Conservation (phyloP, 30 jellyfish, hydroid and myxozoan genomes). For the Hydractinia symbiolongicarpus region DNA sequence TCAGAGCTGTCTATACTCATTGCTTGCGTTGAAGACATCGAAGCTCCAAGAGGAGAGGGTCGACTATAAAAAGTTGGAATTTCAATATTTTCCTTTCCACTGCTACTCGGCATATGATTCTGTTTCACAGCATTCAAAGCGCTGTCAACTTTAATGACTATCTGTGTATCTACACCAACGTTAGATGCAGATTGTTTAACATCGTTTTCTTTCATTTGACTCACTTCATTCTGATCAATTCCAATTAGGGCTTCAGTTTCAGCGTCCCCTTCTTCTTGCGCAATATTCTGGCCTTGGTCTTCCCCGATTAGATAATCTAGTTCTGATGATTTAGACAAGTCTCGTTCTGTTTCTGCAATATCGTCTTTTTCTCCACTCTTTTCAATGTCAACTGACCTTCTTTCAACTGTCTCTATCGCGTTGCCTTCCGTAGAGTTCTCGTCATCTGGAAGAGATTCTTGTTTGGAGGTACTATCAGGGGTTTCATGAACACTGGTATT, state of each 20-base stretch:
- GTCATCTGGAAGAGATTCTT: slow-evolving; percentile 3
- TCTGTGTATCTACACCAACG: slow-evolving; percentile 21
- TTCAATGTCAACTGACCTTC: not conserved
- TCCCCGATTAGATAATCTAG: slow-evolving; percentile 34
- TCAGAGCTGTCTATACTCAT: slow-evolving; percentile 24
- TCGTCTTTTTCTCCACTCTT: slow-evolving; percentile 6
- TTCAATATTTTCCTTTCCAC: not conserved
- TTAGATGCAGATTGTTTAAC: not conserved
- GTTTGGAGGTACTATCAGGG: slow-evolving; percentile 44
- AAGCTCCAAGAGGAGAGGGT: slow-evolving; percentile 16
- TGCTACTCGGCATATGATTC: not conserved
- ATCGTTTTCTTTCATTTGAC: slow-evolving; percentile 6
- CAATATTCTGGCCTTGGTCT: not conserved
- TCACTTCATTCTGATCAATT: slow-evolving; percentile 15
- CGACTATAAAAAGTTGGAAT: not conserved
- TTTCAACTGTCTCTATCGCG: not conserved
- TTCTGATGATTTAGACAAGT: not conserved
- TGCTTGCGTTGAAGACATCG: slow-evolving; percentile 10
- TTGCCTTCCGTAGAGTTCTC: not conserved
- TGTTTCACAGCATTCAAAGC: slow-evolving; percentile 10
- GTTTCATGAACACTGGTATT: slow-evolving; percentile 27
- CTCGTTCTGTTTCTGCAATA: slow-evolving; percentile 3
- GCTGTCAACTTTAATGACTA: slow-evolving; percentile 21
- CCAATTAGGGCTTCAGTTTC: slow-evolving; percentile 37
- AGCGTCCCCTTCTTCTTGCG: slow-evolving; percentile 17